Evolutionary conservation across 1,140 invertebrate species (phyloP), one percentile per base, ranked within the genome.

Genomic region (Lepidostoma basale): DNA sequence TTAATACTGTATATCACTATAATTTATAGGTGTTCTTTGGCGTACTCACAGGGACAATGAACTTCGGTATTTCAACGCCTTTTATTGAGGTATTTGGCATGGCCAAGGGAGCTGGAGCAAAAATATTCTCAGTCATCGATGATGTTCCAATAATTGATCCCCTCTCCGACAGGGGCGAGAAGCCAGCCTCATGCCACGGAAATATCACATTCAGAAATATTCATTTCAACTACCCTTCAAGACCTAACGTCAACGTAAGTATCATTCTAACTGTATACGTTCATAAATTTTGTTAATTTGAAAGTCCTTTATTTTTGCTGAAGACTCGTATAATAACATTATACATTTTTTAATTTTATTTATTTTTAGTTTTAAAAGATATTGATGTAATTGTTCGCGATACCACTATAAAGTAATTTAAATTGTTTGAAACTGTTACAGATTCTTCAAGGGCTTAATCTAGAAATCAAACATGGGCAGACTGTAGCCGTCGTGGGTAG

Each of bases 401-500:
- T n/a, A n/a, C n/a, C n/a, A n/a, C n/a, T n/a, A n/a, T n/a, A n/a
- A 5, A 33, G 12, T 33, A 33, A 33, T 33, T 33, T 33, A 33
- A 6, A 6, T 33, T 33, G 12, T 33, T 33, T 52, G 22, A 30
- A 44, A 18, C 3, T 56, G 16, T 77, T 76, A 16, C 77, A 86
- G 83, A 88, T 96, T 69, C 79, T 95, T 2, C 85, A 88, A 73
- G 86, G 87, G 10, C 81, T 97, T 2, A 89, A 86, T 77, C 76
- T 98, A n/a, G 86, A 82, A 45, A 92, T 96, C 5, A 85, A 90
- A 67, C 84, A 88, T 5, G 95, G 96, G 3, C 88, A 97, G 78
- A 95, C 93, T 45, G 89, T 97, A 4, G 96, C 95, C 0, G 79
- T 98, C 5, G 95, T 96, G 0, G 93, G 93, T 0, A 87, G 89